Percentiles rank a stretch among this genome's conserved stretches.
These are phyloP conservation scores for Synanthedon andrenaeformis DNA, from an alignment of 2,888 invertebrate species.

Conservation along the genomic window DNA sequence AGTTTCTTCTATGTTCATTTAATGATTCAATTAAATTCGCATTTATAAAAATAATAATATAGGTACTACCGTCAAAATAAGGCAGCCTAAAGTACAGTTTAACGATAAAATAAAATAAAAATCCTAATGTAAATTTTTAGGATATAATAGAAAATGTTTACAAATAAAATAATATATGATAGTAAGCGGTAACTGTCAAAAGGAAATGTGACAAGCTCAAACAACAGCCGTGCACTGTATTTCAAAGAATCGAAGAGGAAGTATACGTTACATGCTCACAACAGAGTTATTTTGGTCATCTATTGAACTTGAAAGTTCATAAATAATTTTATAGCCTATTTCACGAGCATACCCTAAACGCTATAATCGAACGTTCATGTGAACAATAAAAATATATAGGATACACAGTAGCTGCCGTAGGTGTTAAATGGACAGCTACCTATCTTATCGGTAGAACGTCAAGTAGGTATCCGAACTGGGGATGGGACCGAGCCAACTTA, in stretches of 20 bases:
- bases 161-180: no score
- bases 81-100: no score
- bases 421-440: conserved; percentile 48
- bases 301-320: not conserved
- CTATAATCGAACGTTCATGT: conserved; percentile 3
- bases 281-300: not conserved
- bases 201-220: no score
- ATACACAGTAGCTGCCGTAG: conserved; percentile 46
- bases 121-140: no score
- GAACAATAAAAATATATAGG: not conserved
- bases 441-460: conserved; percentile 44
- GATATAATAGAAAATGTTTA: no score
- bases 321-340: not conserved
- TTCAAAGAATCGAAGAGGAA: not conserved
- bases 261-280: not conserved
- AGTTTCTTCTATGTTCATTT: no score
- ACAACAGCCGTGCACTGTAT: not conserved
- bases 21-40: no score
- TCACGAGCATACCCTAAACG: conserved; percentile 6
- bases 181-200: no score
- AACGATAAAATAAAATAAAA: no score
- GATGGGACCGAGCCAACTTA: conserved; percentile 26
- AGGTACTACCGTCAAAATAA: no score
- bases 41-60: no score
- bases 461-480: conserved; percentile 30